Conservation (phyloP, 2,113 vertebrate genomes). For the Pimephales promelas region DNA sequence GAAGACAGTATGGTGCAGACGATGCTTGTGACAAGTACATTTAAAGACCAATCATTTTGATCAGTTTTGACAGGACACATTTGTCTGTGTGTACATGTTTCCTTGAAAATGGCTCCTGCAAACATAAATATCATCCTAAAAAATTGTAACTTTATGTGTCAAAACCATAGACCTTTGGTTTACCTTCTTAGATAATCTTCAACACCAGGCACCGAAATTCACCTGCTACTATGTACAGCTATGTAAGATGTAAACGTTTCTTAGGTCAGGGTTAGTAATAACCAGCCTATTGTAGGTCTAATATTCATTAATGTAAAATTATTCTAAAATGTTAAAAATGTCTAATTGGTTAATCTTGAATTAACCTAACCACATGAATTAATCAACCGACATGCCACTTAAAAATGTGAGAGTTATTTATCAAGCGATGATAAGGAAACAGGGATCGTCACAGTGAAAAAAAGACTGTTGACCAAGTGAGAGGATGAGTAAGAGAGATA, state of each 20-base stretch:
- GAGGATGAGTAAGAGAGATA: neutral
- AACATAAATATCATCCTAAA: neutral
- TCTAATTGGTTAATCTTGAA: neutral
- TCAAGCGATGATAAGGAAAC: neutral
- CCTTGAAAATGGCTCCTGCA: neutral
- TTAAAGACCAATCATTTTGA: neutral
- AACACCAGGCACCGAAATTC: neutral
- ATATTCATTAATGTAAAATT: neutral
- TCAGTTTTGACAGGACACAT: neutral
- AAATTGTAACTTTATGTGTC: no score
- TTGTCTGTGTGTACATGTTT: neutral
- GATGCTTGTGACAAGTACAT: no score
- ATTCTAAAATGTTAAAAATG: neutral
- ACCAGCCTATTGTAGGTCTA: neutral
- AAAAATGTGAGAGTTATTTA: no score
- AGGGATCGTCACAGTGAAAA: conserved; percentile 7
- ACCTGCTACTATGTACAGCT: neutral
- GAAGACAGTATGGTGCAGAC: no score
- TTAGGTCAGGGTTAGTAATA: neutral
- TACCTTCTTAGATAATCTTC: neutral
- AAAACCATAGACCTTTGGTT: no score
- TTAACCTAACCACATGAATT: no score
- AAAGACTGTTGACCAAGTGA: neutral
- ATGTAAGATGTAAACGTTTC: neutral
- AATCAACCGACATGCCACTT: no score